Evolutionary conservation across 1,140 invertebrate genomes (phyloP).

Genomic region (Hypsibius dujardini): DNA sequence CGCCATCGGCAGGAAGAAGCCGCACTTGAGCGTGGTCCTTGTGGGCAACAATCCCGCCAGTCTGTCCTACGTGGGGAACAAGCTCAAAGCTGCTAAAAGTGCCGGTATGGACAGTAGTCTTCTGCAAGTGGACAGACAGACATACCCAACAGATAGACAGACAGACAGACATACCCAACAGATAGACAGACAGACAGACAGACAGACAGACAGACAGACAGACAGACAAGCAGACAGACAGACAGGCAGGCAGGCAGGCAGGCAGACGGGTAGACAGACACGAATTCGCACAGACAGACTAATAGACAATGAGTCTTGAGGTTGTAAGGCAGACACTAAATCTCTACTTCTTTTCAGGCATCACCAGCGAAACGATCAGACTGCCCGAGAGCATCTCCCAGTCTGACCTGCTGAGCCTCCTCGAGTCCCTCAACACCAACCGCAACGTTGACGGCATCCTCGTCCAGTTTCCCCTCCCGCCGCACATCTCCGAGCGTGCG

Average conservation of each 20-base stretch:
- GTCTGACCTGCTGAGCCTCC: constrained; percentile 45
- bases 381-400: constrained; percentile 43
- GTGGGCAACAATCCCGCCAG: constrained; percentile 70
- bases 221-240: too few species aligned
- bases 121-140: too few species aligned
- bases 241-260: too few species aligned
- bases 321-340: too few species aligned
- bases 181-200: too few species aligned
- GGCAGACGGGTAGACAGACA: too few species aligned
- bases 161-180: too few species aligned
- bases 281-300: too few species aligned
- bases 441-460: constrained; percentile 56
- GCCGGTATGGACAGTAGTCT: constrained; percentile 46
- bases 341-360: constrained; percentile 35
- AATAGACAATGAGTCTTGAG: too few species aligned
- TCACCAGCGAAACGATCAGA: constrained; percentile 44
- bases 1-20: constrained; percentile 42
- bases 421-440: constrained; percentile 50
- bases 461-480: constrained; percentile 63
- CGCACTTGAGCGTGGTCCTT: constrained; percentile 58
- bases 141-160: too few species aligned
- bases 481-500: constrained; percentile 50
- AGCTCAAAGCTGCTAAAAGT: constrained; percentile 50
- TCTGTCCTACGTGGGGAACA: constrained; percentile 58
- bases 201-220: too few species aligned